Base-by-base conservation (phyloP, 2,113 vertebrate species). In the Chloroceryle aenea region DNA sequence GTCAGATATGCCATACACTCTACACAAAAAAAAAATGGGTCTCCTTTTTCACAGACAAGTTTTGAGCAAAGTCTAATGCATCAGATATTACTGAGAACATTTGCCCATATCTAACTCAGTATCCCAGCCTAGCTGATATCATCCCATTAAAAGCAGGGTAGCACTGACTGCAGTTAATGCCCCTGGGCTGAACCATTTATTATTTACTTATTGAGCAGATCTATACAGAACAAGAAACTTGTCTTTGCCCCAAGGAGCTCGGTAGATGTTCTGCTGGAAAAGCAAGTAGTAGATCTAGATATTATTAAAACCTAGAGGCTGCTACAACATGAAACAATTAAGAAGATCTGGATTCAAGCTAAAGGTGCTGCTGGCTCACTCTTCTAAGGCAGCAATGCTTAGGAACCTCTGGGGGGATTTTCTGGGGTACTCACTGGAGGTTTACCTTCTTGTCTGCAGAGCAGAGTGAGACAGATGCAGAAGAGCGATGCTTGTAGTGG, bases 171-270 rank as follows among this genome's bases (percentile, higher is more conserved):
- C 47, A 0, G 5, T 47, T 81, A 78, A 72, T 30, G 76, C 83
- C 76, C 64, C 30, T 81, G 76, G 52, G 85, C 56, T 7, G 4
- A 81, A 75, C 56, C 47, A 85, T 92, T 90, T 89, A 73, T 94
- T 95, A 92, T 96, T 94, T 91, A 92, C 79, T 91, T 94, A 38
- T 56, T 87, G 68, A 88, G 48, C 50, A 90, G 79, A 80, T 86
- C 79, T 89, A 83, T 68, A 84, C 2, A 6, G 82, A 92, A 75
- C 55, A 94, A 90, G 79, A 75, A 86, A 52, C 43, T 81, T 91
- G 23, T 56, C 76, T 64, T 94, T 93, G 80, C 83, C 88, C 55
- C 3, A 13, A 84, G 55, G 52, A 95, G 3, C 22, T 66, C 75
- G 22, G 4, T 74, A 7, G 36, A 64, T 45, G 47, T 89, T 96